Percentiles rank a stretch among this genome's conserved stretches.
These are phyloP conservation scores for Mimachlamys varia DNA, from an alignment of 2,888 invertebrate species.

Conservation along the genomic window DNA sequence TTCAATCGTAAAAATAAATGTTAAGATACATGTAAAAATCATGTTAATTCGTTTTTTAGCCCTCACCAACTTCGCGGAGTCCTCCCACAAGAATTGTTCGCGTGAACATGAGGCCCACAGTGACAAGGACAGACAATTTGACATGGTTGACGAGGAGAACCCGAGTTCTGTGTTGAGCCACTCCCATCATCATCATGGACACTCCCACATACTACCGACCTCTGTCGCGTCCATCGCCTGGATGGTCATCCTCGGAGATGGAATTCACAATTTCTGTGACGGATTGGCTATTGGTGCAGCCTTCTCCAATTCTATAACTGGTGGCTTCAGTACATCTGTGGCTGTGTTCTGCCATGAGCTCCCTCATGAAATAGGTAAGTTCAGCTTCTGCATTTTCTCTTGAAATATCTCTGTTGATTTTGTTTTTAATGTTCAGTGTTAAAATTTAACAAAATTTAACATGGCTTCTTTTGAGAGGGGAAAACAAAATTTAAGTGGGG, in stretches of 20 bases:
- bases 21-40: not conserved
- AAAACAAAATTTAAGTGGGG: no score
- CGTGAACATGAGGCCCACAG: slow-evolving; percentile 1
- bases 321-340: slow-evolving; percentile 95
- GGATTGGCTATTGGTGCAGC: slow-evolving; percentile 97
- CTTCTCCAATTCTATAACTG: slow-evolving; percentile 92
- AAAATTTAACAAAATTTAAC: no score
- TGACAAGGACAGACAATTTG: not conserved
- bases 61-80: slow-evolving; percentile 15
- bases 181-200: slow-evolving; percentile 92
- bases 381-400: slow-evolving; percentile 17
- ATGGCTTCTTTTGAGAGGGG: no score
- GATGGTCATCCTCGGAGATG: slow-evolving; percentile 99
- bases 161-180: slow-evolving; percentile 73
- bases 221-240: slow-evolving; percentile 94
- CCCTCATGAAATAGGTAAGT: slow-evolving; percentile 93
- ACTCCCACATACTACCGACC: slow-evolving; percentile 80
- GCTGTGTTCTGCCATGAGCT: slow-evolving; percentile 97
- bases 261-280: slow-evolving; percentile 96
- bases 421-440: no score
- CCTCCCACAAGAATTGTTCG: slow-evolving; percentile 38
- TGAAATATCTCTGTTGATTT: not conserved
- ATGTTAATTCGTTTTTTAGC: not conserved
- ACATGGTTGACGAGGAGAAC: slow-evolving; percentile 37
- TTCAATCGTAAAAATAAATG: not conserved